Conservation (phyloP, 2,888 invertebrate genomes). For the Xestia ashworthii region DNA sequence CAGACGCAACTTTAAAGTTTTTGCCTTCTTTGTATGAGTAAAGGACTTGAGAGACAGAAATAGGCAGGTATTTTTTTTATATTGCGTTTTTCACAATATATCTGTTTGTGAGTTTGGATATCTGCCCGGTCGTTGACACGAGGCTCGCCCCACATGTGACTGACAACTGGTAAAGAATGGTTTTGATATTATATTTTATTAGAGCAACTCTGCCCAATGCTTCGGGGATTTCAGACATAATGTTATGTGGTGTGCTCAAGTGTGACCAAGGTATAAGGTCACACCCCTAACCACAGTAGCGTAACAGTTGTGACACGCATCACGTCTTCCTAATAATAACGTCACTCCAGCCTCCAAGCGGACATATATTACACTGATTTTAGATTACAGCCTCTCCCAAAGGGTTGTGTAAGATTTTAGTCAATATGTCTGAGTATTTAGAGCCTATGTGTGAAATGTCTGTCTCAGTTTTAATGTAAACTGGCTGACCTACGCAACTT, state of each 20-base stretch:
- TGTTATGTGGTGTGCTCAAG: background rate
- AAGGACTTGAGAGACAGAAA: too few relatives aligned
- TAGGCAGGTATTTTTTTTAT: too few relatives aligned
- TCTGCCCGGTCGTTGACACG: too few relatives aligned
- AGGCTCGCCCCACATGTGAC: too few relatives aligned
- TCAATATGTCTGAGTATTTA: constrained; percentile 17
- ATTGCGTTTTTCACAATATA: too few relatives aligned
- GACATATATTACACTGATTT: constrained; percentile 60
- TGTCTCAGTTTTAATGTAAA: background rate
- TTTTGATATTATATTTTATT: too few relatives aligned
- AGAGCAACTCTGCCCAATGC: background rate
- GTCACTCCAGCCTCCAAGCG: constrained; percentile 45
- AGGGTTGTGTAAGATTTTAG: constrained; percentile 17
- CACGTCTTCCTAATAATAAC: constrained; percentile 55
- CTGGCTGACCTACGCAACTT: too few relatives aligned
- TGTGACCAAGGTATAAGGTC: constrained; percentile 2
- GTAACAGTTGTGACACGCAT: constrained; percentile 57
- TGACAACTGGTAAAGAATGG: too few relatives aligned
- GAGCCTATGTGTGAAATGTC: background rate
- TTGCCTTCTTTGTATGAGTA: too few relatives aligned
- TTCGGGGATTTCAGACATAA: background rate
- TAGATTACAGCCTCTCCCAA: constrained; percentile 26
- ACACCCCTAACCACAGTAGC: constrained; percentile 27
- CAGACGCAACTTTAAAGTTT: too few relatives aligned
- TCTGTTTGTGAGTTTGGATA: too few relatives aligned